Evolutionary conservation across 2,113 vertebrate species (phyloP).

Genomic region (Pandion haliaetus): DNA sequence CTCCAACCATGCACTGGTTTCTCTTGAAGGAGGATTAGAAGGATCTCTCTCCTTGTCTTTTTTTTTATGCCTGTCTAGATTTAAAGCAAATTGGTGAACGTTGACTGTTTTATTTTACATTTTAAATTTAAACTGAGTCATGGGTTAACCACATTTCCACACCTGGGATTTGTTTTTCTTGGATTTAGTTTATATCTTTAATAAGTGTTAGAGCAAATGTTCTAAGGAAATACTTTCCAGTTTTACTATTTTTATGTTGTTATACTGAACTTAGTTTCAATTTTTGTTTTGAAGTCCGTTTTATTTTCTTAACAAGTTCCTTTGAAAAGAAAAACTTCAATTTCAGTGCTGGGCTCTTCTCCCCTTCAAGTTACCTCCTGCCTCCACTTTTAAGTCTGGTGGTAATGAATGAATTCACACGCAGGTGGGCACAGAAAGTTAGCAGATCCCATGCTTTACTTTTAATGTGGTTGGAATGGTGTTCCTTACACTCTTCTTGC

Average conservation of each 20-base stretch:
- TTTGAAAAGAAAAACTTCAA: slow-evolving; percentile 49
- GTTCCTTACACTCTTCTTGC: neutral
- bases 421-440: slow-evolving; percentile 32
- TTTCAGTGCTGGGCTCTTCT: neutral
- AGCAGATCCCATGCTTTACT: slow-evolving; percentile 29
- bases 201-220: slow-evolving; percentile 42
- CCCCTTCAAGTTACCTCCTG: neutral
- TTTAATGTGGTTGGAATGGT: slow-evolving; percentile 9
- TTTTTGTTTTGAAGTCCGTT: slow-evolving; percentile 59
- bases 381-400: slow-evolving; percentile 37
- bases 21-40: neutral
- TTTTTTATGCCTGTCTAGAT: neutral
- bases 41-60: neutral
- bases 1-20: neutral
- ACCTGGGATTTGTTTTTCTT: slow-evolving; percentile 66
- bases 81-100: neutral
- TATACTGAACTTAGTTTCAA: slow-evolving; percentile 19
- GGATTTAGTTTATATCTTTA: slow-evolving; percentile 64
- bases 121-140: slow-evolving; percentile 57
- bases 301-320: slow-evolving; percentile 63
- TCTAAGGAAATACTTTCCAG: slow-evolving; percentile 62
- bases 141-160: slow-evolving; percentile 47
- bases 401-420: slow-evolving; percentile 47
- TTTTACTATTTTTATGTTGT: slow-evolving; percentile 66
- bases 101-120: slow-evolving; percentile 35